Conservation (phyloP, 23 tunicate species). For the Styela plicata region DNA sequence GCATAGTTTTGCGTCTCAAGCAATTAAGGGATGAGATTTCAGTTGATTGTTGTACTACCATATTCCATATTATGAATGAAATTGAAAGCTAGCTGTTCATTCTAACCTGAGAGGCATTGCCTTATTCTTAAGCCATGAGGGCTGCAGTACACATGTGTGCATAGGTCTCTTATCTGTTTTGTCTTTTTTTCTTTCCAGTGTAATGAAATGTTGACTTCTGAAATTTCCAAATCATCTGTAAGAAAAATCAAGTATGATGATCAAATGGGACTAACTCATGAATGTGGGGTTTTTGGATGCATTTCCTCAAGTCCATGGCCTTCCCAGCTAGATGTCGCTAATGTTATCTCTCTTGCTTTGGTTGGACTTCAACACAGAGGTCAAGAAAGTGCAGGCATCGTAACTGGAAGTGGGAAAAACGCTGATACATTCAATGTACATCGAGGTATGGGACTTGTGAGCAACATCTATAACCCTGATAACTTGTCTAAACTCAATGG, state of each 20-base stretch:
- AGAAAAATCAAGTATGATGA: neutral
- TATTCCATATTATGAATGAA: too few relatives aligned
- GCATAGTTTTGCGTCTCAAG: too few relatives aligned
- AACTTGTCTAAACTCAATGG: conserved; percentile 49
- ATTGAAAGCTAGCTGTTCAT: too few relatives aligned
- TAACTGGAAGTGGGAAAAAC: conserved; percentile 25
- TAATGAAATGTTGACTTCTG: neutral
- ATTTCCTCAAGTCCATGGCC: conserved; percentile 39
- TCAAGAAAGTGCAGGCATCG: conserved; percentile 88
- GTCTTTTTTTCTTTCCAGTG: too few relatives aligned
- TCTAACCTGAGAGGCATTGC: too few relatives aligned
- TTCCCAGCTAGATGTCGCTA: conserved; percentile 65
- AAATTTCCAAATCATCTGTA: neutral
- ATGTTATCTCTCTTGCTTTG: conserved; percentile 57
- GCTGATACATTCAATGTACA: conserved; percentile 24
- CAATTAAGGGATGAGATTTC: too few relatives aligned
- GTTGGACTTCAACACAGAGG: conserved; percentile 85
- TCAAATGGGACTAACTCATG: conserved; percentile 28
- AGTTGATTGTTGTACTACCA: too few relatives aligned
- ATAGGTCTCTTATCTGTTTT: too few relatives aligned
- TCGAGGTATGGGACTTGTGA: conserved; percentile 85
- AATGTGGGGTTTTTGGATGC: conserved; percentile 86
- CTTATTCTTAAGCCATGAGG: too few relatives aligned
- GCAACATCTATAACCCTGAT: conserved; percentile 41
- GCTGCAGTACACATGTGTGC: too few relatives aligned